These are phyloP conservation scores for Hemistola chrysoprasaria DNA, from an alignment of 2,888 invertebrate genomes.

Conservation along the genomic window DNA sequence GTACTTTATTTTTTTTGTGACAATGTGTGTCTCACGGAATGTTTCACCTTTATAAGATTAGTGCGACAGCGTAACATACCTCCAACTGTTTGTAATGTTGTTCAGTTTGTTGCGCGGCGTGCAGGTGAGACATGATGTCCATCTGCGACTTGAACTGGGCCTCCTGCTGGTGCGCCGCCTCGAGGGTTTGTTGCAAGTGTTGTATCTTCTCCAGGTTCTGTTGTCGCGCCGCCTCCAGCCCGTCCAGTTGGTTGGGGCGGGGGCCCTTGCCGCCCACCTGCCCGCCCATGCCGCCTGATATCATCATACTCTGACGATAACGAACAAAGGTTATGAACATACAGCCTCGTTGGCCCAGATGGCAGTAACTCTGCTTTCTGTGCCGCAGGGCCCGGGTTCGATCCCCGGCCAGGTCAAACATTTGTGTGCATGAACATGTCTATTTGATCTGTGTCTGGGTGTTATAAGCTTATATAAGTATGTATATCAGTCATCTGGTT, in stretches of 20 bases:
- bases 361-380: no score
- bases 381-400: no score
- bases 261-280: constrained; percentile 62
- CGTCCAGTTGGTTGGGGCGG: constrained; percentile 70
- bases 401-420: no score
- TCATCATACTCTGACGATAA: constrained; percentile 63
- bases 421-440: no score
- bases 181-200: constrained; percentile 88
- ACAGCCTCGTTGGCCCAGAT: no score
- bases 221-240: constrained; percentile 87
- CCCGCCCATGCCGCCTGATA: constrained; percentile 58
- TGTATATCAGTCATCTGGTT: no score
- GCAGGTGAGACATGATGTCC: constrained; percentile 87
- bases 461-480: no score
- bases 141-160: constrained; percentile 90
- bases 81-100: constrained; percentile 90
- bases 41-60: no score
- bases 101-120: constrained; percentile 90
- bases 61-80: constrained; percentile 55
- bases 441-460: no score
- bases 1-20: no score
- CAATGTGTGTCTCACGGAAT: no score
- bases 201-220: constrained; percentile 90
- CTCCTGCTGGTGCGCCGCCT: constrained; percentile 88
- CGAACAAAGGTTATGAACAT: neutral